phyloP scores from a whole-genome alignment of 2,888 invertebrate genomes.

The Ceramica pisi region DNA sequence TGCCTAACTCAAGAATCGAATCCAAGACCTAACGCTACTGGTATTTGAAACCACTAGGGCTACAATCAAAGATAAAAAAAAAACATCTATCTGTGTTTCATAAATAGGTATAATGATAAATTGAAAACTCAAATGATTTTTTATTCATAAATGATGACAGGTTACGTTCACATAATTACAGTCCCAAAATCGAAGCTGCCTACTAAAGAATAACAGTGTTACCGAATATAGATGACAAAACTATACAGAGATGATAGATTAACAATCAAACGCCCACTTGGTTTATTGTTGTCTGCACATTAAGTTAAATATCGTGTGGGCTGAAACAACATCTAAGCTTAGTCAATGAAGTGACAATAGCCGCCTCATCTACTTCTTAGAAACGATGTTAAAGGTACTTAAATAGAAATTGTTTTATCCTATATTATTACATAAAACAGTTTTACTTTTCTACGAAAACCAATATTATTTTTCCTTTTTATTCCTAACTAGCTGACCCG shows the following conservation, averaged over 20 bases:
- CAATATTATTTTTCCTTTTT: too few relatives aligned
- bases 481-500: too few relatives aligned
- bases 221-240: background rate
- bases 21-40: too few relatives aligned
- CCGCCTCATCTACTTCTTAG: background rate
- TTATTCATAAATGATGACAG: background rate
- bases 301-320: background rate
- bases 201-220: background rate
- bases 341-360: background rate
- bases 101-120: background rate
- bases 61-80: too few relatives aligned
- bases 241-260: conserved; percentile 3
- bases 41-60: too few relatives aligned
- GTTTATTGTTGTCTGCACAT: background rate
- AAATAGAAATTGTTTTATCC: background rate
- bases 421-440: too few relatives aligned
- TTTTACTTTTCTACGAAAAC: too few relatives aligned
- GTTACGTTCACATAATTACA: background rate
- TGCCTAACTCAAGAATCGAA: too few relatives aligned
- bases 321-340: background rate
- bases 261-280: conserved; percentile 24
- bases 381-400: background rate
- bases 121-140: background rate
- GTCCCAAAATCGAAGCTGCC: background rate
- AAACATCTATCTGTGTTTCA: background rate